phyloP scores from a whole-genome alignment of 2,113 vertebrate species.

The Chaetodon trifascialis region DNA sequence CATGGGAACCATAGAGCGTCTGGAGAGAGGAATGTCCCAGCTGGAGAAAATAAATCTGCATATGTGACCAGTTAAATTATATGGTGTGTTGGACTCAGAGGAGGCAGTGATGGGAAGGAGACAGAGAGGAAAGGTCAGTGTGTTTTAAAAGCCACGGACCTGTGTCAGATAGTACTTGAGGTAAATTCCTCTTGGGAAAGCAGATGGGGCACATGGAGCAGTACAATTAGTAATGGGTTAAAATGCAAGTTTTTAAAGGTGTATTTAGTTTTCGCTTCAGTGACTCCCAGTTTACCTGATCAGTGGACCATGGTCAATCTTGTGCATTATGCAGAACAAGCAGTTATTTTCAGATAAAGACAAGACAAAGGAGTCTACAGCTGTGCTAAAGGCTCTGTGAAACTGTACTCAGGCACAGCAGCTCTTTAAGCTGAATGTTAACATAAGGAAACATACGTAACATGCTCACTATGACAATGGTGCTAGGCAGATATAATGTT shows the following conservation, averaged over 20 bases:
- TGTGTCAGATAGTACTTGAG: background rate
- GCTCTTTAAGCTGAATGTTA: background rate
- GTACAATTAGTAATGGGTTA: background rate
- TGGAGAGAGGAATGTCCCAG: constrained; percentile 57
- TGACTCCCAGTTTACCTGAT: background rate
- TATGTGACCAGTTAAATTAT: constrained; percentile 53
- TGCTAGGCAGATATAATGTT: background rate
- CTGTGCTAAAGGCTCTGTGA: background rate
- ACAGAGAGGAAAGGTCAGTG: constrained; percentile 7
- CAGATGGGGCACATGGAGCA: background rate
- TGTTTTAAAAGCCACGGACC: constrained; percentile 6
- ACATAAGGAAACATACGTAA: background rate
- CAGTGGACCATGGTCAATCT: background rate
- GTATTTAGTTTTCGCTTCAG: background rate
- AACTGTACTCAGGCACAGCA: background rate
- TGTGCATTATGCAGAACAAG: background rate
- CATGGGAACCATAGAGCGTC: constrained; percentile 47
- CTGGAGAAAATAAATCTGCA: constrained; percentile 56
- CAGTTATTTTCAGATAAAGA: background rate
- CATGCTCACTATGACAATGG: background rate
- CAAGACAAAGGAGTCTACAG: no score
- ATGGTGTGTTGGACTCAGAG: constrained; percentile 10
- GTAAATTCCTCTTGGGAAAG: background rate
- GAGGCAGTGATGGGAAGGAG: constrained; percentile 10
- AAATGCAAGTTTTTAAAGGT: background rate